Evolutionary conservation across 2,797 vertebrate species (phyloP).

Genomic region (Cryptoblepharus egeriae): DNA sequence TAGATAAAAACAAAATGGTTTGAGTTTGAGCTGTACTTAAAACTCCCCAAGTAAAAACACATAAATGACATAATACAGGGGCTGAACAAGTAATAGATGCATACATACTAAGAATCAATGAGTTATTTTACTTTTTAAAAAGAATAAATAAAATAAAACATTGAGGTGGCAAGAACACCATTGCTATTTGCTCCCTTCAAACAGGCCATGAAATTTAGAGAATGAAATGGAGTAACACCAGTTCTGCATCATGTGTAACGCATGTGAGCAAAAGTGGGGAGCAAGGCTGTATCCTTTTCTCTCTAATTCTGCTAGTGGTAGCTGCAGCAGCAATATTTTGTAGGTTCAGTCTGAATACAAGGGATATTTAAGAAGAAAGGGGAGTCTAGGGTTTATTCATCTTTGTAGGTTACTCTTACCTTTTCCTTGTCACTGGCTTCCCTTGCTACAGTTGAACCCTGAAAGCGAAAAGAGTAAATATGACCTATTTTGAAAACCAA

Average conservation of each 20-base stretch:
- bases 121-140: background rate
- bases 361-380: background rate
- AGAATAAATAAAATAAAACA: background rate
- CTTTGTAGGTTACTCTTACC: conserved; percentile 70
- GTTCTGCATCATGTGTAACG: background rate
- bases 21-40: no score
- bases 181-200: background rate
- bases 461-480: conserved; percentile 29
- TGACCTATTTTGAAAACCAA: background rate
- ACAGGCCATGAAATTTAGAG: background rate
- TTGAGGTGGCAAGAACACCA: background rate
- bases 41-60: no score
- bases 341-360: background rate
- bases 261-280: background rate
- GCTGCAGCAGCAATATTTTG: background rate
- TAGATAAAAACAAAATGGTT: background rate
- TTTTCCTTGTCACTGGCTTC: conserved; percentile 97
- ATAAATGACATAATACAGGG: no score
- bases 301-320: background rate
- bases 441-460: conserved; percentile 94
- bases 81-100: no score
- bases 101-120: background rate
- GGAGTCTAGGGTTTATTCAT: no score
- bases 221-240: background rate
- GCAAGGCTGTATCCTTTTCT: background rate